Evolutionary conservation across 2,888 invertebrate genomes (phyloP).

Genomic region (Stenolophus ochropezus): DNA sequence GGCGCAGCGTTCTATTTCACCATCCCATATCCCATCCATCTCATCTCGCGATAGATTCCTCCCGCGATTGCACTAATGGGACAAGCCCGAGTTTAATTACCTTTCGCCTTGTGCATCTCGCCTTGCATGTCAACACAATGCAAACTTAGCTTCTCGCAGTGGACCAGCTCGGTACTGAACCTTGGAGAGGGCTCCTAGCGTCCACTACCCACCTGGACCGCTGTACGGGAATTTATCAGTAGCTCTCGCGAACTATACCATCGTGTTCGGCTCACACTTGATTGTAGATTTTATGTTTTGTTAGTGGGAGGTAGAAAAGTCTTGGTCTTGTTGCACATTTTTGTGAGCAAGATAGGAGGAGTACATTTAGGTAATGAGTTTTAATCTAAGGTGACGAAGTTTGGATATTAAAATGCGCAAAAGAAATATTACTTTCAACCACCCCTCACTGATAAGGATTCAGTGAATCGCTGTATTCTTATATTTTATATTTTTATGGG

Average conservation of each 20-base stretch:
- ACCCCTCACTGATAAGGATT: too few relatives aligned
- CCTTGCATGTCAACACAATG: conserved; percentile 51
- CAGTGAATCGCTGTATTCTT: too few relatives aligned
- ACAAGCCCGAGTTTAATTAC: conserved; percentile 55
- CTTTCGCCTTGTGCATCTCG: conserved; percentile 51
- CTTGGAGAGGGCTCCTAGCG: neutral
- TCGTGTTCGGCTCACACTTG: conserved; percentile 29
- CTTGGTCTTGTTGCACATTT: neutral
- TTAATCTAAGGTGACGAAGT: neutral
- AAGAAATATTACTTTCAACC: too few relatives aligned
- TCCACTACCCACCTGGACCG: neutral
- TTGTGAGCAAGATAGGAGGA: neutral
- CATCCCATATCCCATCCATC: neutral
- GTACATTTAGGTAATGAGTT: neutral
- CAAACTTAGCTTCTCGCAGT: conserved; percentile 41
- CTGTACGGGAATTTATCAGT: conserved; percentile 20
- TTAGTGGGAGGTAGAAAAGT: conserved; percentile 6
- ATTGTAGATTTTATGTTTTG: conserved; percentile 40
- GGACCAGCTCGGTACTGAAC: neutral
- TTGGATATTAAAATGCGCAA: neutral
- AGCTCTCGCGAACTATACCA: conserved; percentile 28
- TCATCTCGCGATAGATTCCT: conserved; percentile 42
- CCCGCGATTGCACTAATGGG: conserved; percentile 55
- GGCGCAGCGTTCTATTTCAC: neutral
- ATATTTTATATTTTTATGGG: too few relatives aligned